Percentiles rank a stretch among this genome's conserved stretches.
These are phyloP conservation scores for Xiphorhynchus erythropygius DNA, from an alignment of 2,797 vertebrate species.

Conservation along the genomic window DNA sequence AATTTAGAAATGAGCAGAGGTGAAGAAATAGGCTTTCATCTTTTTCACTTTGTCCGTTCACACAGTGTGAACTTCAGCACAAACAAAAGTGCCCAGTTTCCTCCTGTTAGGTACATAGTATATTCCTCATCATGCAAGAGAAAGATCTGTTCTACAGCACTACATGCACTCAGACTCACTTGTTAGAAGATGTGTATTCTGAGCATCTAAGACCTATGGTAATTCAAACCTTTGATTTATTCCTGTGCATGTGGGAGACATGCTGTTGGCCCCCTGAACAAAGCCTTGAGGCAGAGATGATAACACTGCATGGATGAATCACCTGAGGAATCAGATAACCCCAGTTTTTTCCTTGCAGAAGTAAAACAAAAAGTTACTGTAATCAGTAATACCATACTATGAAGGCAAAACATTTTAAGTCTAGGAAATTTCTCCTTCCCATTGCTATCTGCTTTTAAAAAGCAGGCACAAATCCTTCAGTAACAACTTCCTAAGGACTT, in stretches of 20 bases:
- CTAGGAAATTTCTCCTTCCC: neutral
- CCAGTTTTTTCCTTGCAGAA: neutral
- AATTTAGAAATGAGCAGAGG: neutral
- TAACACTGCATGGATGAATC: neutral
- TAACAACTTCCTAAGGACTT: neutral
- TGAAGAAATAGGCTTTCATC: neutral
- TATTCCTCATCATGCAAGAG: neutral
- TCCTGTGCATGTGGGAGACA: neutral
- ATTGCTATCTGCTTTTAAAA: neutral
- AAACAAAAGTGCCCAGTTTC: neutral
- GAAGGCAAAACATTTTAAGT: neutral
- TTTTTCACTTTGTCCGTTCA: neutral
- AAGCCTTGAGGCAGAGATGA: neutral
- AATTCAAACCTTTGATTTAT: neutral
- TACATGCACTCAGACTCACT: neutral
- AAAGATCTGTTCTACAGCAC: neutral
- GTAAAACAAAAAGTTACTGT: neutral
- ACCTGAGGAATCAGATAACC: neutral
- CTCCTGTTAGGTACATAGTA: neutral
- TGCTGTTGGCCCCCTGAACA: accelerated
- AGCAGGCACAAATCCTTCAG: neutral
- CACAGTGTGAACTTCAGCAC: neutral
- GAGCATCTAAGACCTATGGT: neutral
- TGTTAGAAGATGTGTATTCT: neutral
- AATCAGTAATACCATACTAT: neutral